Conservation (phyloP, 35 echinoderm and acorn worm genomes). For the Diadema setosum region DNA sequence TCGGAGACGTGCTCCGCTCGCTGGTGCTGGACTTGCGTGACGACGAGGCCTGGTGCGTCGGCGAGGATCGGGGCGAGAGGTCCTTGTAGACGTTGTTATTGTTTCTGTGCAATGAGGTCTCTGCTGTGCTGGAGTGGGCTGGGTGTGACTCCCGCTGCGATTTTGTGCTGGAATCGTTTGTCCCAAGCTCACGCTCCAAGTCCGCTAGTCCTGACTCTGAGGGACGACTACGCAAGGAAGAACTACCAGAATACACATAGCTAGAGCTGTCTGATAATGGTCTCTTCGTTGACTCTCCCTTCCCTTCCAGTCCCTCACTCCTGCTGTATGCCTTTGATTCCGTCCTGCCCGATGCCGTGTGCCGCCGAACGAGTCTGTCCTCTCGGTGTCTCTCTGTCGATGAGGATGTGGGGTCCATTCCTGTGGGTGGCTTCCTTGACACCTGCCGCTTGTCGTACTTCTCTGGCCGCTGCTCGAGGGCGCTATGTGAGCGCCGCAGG, state of each 20-base stretch:
- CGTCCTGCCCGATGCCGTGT: neutral
- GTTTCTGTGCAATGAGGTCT: conserved; percentile 67
- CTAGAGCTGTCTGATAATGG: neutral
- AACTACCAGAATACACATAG: neutral
- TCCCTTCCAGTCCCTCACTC: neutral
- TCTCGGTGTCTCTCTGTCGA: neutral
- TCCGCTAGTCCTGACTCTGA: neutral
- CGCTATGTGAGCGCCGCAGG: neutral
- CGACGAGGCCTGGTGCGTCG: conserved; percentile 11
- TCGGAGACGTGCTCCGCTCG: neutral
- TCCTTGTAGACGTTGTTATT: conserved; percentile 95
- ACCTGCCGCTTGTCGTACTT: neutral
- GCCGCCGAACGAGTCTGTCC: conserved; percentile 18
- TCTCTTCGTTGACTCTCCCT: neutral
- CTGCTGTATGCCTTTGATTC: neutral
- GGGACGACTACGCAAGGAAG: neutral
- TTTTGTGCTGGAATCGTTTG: neutral
- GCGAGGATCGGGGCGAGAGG: neutral
- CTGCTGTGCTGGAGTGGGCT: neutral
- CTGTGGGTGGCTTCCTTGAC: neutral
- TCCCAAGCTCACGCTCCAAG: neutral
- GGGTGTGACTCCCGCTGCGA: neutral
- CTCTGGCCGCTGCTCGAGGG: conserved; percentile 12
- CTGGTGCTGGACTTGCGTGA: conserved; percentile 25
- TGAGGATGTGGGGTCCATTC: neutral